phyloP scores from a whole-genome alignment of 2,113 vertebrate species.

The Barnardius zonarius region DNA sequence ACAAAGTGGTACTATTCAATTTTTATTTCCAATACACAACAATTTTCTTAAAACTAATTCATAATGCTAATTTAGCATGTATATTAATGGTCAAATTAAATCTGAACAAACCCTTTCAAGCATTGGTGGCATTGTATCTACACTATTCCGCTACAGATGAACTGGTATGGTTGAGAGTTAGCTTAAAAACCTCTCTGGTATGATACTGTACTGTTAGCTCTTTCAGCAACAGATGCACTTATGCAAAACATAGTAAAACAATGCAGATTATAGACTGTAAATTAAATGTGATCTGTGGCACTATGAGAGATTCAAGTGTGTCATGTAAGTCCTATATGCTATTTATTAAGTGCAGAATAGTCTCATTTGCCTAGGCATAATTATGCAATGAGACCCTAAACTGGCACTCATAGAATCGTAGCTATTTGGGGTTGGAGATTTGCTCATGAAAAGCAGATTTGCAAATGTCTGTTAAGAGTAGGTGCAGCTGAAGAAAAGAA shows the following conservation, averaged over 20 bases:
- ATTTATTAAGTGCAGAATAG: not conserved
- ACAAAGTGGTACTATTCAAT: fast-evolving
- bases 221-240: not conserved
- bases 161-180: not conserved
- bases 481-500: not conserved
- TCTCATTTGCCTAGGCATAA: not conserved
- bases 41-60: not conserved
- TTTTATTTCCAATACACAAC: not conserved
- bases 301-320: not conserved
- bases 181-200: not conserved
- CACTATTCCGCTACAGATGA: no score
- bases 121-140: not conserved
- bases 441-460: not conserved
- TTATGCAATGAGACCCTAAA: not conserved
- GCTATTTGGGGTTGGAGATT: not conserved
- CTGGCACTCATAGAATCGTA: not conserved
- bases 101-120: not conserved
- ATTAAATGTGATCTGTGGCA: not conserved
- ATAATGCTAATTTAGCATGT: not conserved
- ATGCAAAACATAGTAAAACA: not conserved
- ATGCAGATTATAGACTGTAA: not conserved
- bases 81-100: not conserved
- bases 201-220: not conserved
- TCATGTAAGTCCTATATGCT: not conserved
- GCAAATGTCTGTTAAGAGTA: not conserved